Percentiles rank a stretch among this genome's conserved stretches.
Evolutionary conservation across 2,888 invertebrate genomes (phyloP).

Genomic region (Eupsilia transversa): DNA sequence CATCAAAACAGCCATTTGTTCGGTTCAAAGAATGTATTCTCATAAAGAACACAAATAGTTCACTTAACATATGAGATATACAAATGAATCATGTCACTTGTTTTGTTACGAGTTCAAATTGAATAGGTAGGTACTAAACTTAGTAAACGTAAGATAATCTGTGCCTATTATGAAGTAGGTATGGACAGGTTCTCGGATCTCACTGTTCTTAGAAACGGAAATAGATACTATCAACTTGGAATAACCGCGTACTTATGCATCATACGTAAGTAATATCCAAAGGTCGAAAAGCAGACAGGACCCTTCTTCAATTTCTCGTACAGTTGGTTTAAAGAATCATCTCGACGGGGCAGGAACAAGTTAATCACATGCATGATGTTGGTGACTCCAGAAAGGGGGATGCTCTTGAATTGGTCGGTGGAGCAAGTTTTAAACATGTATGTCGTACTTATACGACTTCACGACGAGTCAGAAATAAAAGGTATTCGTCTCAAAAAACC

Average conservation of each 20-base stretch:
- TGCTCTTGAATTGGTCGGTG: neutral
- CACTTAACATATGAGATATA: neutral
- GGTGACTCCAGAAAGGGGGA: neutral
- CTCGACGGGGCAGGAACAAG: neutral
- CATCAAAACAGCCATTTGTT: neutral
- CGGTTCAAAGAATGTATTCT: neutral
- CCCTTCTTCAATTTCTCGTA: neutral
- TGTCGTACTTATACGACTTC: neutral
- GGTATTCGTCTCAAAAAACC: neutral
- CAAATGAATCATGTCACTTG: neutral
- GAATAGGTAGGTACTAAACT: slow-evolving; percentile 1
- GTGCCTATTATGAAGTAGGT: slow-evolving; percentile 16
- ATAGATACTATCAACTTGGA: slow-evolving; percentile 21
- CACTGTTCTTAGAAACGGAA: slow-evolving; percentile 39
- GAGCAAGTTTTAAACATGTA: neutral
- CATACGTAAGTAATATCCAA: neutral
- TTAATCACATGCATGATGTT: neutral
- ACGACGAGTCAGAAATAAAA: neutral
- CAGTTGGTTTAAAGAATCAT: neutral
- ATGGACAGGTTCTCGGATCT: slow-evolving; percentile 14
- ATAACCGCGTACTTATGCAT: slow-evolving; percentile 11
- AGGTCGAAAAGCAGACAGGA: neutral
- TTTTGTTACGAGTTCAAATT: slow-evolving; percentile 1
- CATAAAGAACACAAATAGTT: neutral
- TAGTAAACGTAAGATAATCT: slow-evolving; percentile 14